Evolutionary conservation across 2,113 vertebrate species (phyloP), one percentile per base, ranked within the genome.

Genomic region (Empidonax traillii): DNA sequence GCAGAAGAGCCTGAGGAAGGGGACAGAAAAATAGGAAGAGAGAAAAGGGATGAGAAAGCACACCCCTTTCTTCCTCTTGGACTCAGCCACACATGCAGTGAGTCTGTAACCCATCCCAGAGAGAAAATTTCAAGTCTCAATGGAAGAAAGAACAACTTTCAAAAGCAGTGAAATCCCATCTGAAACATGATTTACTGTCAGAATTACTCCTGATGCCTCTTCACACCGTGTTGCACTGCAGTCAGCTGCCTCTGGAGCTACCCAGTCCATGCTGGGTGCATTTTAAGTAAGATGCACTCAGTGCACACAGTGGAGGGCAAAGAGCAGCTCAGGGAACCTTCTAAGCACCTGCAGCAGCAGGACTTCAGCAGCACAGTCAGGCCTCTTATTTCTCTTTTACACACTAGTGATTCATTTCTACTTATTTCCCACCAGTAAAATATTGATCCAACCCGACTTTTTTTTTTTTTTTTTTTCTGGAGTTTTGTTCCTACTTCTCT

Each of bases 211-310:
- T 46, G 18, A 13, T 44, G 47, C 30, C 56, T 55, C 56, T 23
- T 31, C 43, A 74, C 23, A 22, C 25, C 1, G 1, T 23, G 37
- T 0, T 43, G 51, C 27, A 14, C 43, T 30, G 51, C 22, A 41
- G 51, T 18, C 51, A 65, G 28, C 51, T 44, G 14, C 46, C 31
- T 83, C 46, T 62, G 37, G 46, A 22, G 24, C 30, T 46, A 2
- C 25, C 37, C 65, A 59, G 47, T 1, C 14, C 4, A 0, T 0
- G 0, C 2, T n/a, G 63, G 80, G 65, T 35, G 5, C 21, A 3
- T 66, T 72, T 71, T 20, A 18, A 39, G 16, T 6, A 3, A 84
- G 35, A 28, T 27, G 51, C 43, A 52, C 55, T 11, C 51, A 33
- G 31, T 6, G 66, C 27, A 18, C 21, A 8, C 15, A n/a, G 62